Evolutionary conservation across 2,797 vertebrate species (phyloP), one percentile per base, ranked within the genome.

Genomic region (Tenualosa ilisha): DNA sequence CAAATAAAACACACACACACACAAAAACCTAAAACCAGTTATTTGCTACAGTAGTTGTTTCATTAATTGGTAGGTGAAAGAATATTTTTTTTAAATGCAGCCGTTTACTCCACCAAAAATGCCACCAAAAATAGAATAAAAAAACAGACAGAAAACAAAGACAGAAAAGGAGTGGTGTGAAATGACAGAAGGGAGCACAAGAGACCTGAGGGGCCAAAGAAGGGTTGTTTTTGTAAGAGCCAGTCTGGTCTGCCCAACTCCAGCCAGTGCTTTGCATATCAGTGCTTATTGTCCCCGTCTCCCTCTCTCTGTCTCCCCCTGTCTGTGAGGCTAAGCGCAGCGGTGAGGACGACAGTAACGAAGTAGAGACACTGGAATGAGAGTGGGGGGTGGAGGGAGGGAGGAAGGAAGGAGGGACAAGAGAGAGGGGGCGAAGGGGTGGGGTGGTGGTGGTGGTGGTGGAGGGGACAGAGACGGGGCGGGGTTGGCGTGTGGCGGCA

Each of bases 401-500:
- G 89, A 89, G 86, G 86, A 82, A 87, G 86, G 89, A 86, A 79
- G 87, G 88, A 63, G 85, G 89, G 85, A 82, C 46, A 46, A 46
- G 46, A 46, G 46, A 46, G 4, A 4, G 46, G 46, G 46, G 46
- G 46, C 4, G 46, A 46, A 4, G 46, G 85, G 86, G 90, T 91
- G 90, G 87, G 31, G 31, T 0, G 31, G 31, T 0, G 31, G 31
- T 63, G 53, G 84, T 75, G 51, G 83, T 63, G 87, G 85, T 88
- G 89, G 91, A 88, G 92, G 87, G 90, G 50, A 13, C 88, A 92
- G 90, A 82, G 85, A 86, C 2, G 89, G 89, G 89, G 84, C 91
- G 89, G 53, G 90, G 85, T 91, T 89, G 93, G 93, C 93, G 91
- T 87, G 91, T 91, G 92, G 93, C 93, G 90, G 92, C 93, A 97